Percentiles rank a stretch among this genome's conserved stretches.
These are phyloP conservation scores for Panulirus ornatus DNA, from an alignment of 1,140 invertebrate genomes.

Conservation along the genomic window DNA sequence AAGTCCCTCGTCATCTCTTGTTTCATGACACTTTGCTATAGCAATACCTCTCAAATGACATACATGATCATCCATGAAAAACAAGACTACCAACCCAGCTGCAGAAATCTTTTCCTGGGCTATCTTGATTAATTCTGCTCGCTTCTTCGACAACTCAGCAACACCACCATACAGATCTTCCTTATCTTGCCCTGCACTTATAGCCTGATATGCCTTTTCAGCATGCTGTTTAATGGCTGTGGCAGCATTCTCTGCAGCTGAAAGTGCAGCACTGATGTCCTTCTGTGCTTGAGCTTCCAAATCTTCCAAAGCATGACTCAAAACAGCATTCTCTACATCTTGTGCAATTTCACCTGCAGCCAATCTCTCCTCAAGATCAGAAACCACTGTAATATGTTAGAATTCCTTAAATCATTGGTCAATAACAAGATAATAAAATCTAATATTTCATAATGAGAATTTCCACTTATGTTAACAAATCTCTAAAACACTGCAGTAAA, in stretches of 20 bases:
- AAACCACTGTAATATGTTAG: background rate
- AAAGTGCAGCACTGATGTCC: conserved; percentile 44
- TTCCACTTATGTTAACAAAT: background rate
- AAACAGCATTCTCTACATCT: conserved; percentile 56
- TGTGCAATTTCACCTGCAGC: conserved; percentile 46
- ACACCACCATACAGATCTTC: conserved; percentile 53
- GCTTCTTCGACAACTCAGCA: conserved; percentile 50
- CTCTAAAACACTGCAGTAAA: background rate
- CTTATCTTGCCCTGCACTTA: conserved; percentile 53
- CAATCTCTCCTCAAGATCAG: conserved; percentile 51
- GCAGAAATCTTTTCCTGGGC: conserved; percentile 47
- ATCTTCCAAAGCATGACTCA: conserved; percentile 43
- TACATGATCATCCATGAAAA: background rate
- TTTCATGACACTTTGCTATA: too few relatives aligned
- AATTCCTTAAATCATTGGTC: background rate
- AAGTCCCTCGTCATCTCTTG: too few relatives aligned
- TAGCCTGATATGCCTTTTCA: conserved; percentile 66
- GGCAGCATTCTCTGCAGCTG: conserved; percentile 61
- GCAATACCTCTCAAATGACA: background rate
- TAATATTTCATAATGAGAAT: background rate
- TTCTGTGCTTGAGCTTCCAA: conserved; percentile 39
- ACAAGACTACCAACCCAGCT: conserved; percentile 38
- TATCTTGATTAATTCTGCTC: conserved; percentile 36
- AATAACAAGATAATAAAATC: background rate
- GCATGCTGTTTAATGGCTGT: conserved; percentile 51